Evolutionary conservation across 1,140 invertebrate genomes (phyloP), one percentile per base, ranked within the genome.

Genomic region (Rhyacophila brunnea): DNA sequence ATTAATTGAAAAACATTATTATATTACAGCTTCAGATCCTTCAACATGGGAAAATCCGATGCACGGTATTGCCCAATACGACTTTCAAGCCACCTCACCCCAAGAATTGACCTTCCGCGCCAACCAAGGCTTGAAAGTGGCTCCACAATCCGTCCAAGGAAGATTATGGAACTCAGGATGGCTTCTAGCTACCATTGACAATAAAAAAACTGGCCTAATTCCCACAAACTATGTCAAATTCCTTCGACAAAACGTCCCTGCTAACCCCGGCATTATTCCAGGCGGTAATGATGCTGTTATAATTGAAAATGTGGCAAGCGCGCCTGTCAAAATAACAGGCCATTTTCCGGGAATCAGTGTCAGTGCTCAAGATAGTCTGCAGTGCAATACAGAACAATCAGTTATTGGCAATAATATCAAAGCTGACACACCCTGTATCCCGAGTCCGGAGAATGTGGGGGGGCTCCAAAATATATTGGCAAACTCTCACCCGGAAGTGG

Each of bases 81-180:
- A 92, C 68, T 97, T 95, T 69, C 74, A 80, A 55, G 87, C 85
- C 11, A 77, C 83, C 10, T 83, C 80, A 10, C 80, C 84, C 0
- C 84, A 89, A 52, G 95, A 98, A 78, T 68, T 98, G 6, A 86
- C 83, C 53, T 82, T 97, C 64, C 78, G 77, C 61, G 80, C 83
- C 32, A 91, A 92, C 51, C 89, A 95, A 68, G 83, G 85, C 43
- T 76, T 97, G 2, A 81, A 83, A 49, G 74, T 98, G 17, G 93
- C 94, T 1, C 94, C 94, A 0, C 87, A 88, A 70, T 83, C 88
- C 68, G 74, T 92, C 9, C 93, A 96, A 71, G 87, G 89, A 60
- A 82, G 81, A 56, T 71, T 71, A 62, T 65, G 64, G 64, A 84
- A 84, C 65, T 83, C 86, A 1, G 89, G 89, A n/a, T 91, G 89